Base-by-base conservation (phyloP, 2,888 invertebrate species). In the Eupithecia insigniata region DNA sequence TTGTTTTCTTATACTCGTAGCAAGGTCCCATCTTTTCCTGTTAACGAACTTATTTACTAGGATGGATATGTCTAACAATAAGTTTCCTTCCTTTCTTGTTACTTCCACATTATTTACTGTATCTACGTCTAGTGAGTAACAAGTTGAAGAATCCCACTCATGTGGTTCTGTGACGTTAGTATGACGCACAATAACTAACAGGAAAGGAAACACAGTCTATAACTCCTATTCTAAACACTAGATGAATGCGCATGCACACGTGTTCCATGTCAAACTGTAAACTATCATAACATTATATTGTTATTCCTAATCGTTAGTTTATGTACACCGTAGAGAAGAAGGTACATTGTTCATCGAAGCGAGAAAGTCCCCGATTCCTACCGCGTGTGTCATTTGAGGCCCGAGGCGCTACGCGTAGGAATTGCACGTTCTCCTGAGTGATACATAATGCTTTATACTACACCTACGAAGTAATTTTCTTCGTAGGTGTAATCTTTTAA, bases 191-290 rank as follows among this genome's bases (percentile, higher is more conserved):
- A 14, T 22, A 55, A 55, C 4, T 14, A 26, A 14, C 55, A 26
- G 55, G 12, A 55, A 12, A 55, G 26, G 55, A 12, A 26, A 55
- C 12, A 12, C 55, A 26, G 26, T 1, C 55, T 26, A 55, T 55
- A 26, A 55, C 26, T 55, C 22, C 22, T 51, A 51, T 51, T 55
- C 3, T 12, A n/a, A 51, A 51, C 46, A 46, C 51, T 46, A 51
- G 2, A 22, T 22, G 22, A 22, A 51, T 51, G 55, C 55, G 0
- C 43, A 32, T 55, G 30, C 51, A 65, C 69, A 67, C 62, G 62
- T 58, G 72, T 26, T 69, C 16, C 51, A 22, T 66, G 69, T 58
- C 69, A 67, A 66, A 66, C 69, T 64, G 55, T 39, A 18, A 16
- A 66, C 60, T 64, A 32, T 64, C 61, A 67, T 55, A n/a, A 26